Base-by-base conservation (phyloP, 2,113 vertebrate genomes). In the Neoarius graeffei region DNA sequence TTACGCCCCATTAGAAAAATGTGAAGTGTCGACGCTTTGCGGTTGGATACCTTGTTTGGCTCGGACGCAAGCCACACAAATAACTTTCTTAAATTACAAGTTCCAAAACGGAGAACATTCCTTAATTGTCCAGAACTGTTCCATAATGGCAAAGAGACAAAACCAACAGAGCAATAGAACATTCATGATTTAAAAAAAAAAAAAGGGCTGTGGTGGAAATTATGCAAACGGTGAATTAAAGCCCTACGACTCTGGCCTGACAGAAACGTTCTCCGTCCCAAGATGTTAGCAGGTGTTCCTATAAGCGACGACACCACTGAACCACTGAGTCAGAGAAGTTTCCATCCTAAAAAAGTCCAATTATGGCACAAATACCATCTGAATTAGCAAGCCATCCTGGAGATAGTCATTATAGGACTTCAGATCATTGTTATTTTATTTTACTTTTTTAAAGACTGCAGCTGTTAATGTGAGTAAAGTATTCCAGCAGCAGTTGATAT, bases 121-220 rank as follows among this genome's bases (percentile, higher is more conserved):
- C 94, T 94, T 94, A 93, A 94, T 93, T 94, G 93, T 93, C 94
- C 93, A 93, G 92, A 92, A 93, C 94, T 91, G 92, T 93, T 95
- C 93, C 93, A 94, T 90, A 88, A 90, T 91, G 93, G 92, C 92
- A 90, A 90, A 76, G 92, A 48, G 79, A 81, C 91, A 89, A 90
- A 88, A 81, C 66, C 81, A 88, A 89, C 89, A 89, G 42, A 74
- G 80, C 93, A 94, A 93, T 90, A 91, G 93, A 93, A 93, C 93
- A 93, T 93, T 93, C 90, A 87, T 60, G 64, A 71, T 86, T 71
- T 77, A 89, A 88, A 89, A 82, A 88, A 83, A 89, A 20, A 92
- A 85, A 87, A 86, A 67, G 23, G 86, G 17, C 83, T 88, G 86
- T 35, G 79, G 76, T 87, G 87, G 89, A 90, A 90, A 89, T 85